Percentiles rank a stretch among this genome's conserved stretches.
phyloP scores from a whole-genome alignment of 2,888 invertebrate genomes.

The Tenthredo mesomela region DNA sequence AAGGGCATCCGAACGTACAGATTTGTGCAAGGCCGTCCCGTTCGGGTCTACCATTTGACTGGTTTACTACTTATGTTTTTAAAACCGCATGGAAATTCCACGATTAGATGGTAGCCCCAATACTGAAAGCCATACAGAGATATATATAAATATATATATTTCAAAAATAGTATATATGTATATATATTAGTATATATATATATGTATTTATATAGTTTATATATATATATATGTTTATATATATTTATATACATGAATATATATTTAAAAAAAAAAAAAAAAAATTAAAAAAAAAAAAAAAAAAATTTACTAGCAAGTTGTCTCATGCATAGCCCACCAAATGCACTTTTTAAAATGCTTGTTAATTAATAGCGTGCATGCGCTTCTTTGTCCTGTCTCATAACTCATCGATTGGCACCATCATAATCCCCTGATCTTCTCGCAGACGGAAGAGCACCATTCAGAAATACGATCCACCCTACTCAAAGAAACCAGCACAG shows the following conservation, averaged over 20 bases:
- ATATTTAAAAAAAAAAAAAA: not conserved
- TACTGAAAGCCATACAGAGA: conserved; percentile 58
- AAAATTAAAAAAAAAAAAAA: not conserved
- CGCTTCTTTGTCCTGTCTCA: conserved; percentile 68
- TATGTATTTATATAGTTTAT: conserved; percentile 23
- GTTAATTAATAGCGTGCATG: conserved; percentile 65
- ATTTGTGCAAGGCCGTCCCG: conserved; percentile 61
- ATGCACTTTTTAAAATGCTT: conserved; percentile 51
- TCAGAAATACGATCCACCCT: conserved; percentile 93
- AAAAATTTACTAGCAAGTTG: conserved; percentile 47
- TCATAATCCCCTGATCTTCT: conserved; percentile 58
- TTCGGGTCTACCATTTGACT: conserved; percentile 69
- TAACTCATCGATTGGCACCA: conserved; percentile 31
- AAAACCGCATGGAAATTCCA: conserved; percentile 64
- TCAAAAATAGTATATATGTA: conserved; percentile 23
- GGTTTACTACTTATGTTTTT: conserved; percentile 66
- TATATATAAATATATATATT: conserved; percentile 54
- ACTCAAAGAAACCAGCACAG: conserved; percentile 90
- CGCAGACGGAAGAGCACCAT: conserved; percentile 92
- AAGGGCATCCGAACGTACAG: conserved; percentile 54
- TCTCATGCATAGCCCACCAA: conserved; percentile 52
- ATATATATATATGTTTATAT: conserved; percentile 47
- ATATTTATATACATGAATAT: conserved; percentile 36
- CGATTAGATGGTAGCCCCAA: conserved; percentile 64
- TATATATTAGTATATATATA: conserved; percentile 46